Base-by-base conservation (phyloP, 2,113 vertebrate genomes). In the Eretmochelys imbricata region DNA sequence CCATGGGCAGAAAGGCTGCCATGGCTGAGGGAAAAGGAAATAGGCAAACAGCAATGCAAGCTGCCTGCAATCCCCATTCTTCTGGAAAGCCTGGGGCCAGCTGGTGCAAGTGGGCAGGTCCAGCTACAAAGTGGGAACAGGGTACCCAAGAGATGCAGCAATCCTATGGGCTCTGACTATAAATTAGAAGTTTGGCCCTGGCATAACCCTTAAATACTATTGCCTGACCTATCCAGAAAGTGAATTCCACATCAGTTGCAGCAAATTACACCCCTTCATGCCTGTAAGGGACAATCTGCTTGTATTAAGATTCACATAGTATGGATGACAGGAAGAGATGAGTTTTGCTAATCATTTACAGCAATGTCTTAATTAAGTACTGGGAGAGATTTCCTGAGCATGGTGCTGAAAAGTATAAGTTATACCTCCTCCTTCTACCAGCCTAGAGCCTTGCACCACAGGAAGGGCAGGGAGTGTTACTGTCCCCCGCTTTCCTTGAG, bases 21-120 rank as follows among this genome's bases (percentile, higher is more conserved):
- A 27, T 86, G 83, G 59, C 54, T 80, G 49, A 93, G 24, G 84
- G 49, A 48, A 91, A 91, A 86, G 31, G 38, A 20, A 53, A 93
- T 38, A 19, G 53, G 62, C 75, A 57, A 84, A 51, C 24, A 69
- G 53, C 49, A 55, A 16, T n/a, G 51, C 42, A 35, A 46, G 72
- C 42, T 48, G 10, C 4, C 38, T 78, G 38, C 46, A 46, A 20
- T 3, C 35, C 31, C 65, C 17, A 72, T 22, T 38, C n/a, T 72
- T 5, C 35, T 72, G 19, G 9, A 20, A 72, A 72, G 17, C 59
- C 11, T 72, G 20, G 10, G 10, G 69, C 19, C n/a, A 38, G 69
- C 5, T 42, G 14, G n/a, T 51, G 31, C 35, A 72, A n/a, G 35
- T 38, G 65, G 35, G 17, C 13, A 89, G 42, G 20, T 51, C 80